A percentile compares a stretch with the other conserved stretches of the same genome.
Conservation (phyloP, 2,888 invertebrate species). For the Clusia tigrina region DNA sequence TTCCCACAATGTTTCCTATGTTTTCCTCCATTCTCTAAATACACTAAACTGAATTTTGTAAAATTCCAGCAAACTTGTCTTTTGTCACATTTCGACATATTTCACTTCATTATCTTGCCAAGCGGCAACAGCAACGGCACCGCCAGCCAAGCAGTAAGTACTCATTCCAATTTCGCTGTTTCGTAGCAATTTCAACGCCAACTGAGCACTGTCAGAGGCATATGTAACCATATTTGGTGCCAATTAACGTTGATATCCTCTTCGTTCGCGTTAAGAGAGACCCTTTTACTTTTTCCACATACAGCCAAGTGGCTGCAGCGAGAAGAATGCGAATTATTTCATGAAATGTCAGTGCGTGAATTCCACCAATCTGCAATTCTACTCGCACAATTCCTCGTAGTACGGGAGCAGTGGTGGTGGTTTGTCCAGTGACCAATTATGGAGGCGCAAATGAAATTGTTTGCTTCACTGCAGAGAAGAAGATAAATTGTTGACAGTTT, state of each 20-base stretch:
- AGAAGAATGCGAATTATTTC: neutral
- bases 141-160: too few species aligned
- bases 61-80: conserved; percentile 35
- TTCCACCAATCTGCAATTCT: neutral
- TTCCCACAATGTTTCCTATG: too few species aligned
- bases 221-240: conserved; percentile 51
- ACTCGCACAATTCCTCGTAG: neutral
- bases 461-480: conserved; percentile 41
- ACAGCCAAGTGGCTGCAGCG: neutral
- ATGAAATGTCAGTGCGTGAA: neutral
- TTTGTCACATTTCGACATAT: conserved; percentile 57
- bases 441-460: conserved; percentile 59
- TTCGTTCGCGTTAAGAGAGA: conserved; percentile 2
- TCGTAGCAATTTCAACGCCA: neutral
- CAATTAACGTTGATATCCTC: conserved; percentile 48
- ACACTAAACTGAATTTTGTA: too few species aligned
- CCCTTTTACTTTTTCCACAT: conserved; percentile 46
- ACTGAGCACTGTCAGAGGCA: too few species aligned
- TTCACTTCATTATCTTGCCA: conserved; percentile 37
- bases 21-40: too few species aligned
- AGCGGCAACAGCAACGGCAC: too few species aligned
- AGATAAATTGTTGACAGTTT: conserved; percentile 57
- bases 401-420: conserved; percentile 4
- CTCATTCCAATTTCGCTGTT: neutral
- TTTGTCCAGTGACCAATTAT: conserved; percentile 48